phyloP scores from a whole-genome alignment of 1,140 invertebrate genomes.

The Hesperophylax magnus region DNA sequence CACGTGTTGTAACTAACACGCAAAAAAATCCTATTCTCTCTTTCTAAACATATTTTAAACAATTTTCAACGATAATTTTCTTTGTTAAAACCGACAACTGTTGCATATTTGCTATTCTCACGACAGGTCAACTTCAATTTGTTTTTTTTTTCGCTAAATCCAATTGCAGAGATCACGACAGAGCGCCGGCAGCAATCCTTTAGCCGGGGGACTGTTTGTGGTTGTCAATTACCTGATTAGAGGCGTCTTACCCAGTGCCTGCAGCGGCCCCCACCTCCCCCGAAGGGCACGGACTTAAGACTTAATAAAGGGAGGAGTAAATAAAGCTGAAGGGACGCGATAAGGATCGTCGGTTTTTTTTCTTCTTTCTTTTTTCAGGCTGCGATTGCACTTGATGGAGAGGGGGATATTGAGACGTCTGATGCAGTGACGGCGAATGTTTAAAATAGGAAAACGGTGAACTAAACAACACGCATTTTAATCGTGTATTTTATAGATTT shows the following conservation, averaged over 20 bases:
- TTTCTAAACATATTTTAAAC: too few species aligned
- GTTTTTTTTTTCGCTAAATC: background rate
- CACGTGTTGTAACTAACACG: too few species aligned
- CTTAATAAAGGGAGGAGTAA: constrained; percentile 48
- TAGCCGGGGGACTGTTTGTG: constrained; percentile 20
- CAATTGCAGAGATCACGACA: constrained; percentile 2
- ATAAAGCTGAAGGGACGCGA: constrained; percentile 46
- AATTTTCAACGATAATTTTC: too few species aligned
- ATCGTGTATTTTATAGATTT: too few species aligned
- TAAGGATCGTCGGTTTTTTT: constrained; percentile 36
- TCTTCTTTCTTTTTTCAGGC: background rate
- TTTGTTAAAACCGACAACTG: too few species aligned
- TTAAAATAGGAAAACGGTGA: too few species aligned
- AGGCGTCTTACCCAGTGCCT: background rate
- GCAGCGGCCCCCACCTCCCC: background rate
- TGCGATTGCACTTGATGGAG: constrained; percentile 41
- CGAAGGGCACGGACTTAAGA: background rate
- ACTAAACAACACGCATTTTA: too few species aligned
- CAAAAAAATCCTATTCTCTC: too few species aligned
- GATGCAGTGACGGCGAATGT: constrained; percentile 20
- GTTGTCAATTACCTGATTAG: constrained; percentile 42
- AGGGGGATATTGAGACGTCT: constrained; percentile 49
- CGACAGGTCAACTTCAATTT: too few species aligned
- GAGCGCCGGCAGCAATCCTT: constrained; percentile 29
- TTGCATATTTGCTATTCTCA: too few species aligned